Conservation (phyloP, 2,888 invertebrate genomes). For the Hydroisotoma schaefferi region DNA sequence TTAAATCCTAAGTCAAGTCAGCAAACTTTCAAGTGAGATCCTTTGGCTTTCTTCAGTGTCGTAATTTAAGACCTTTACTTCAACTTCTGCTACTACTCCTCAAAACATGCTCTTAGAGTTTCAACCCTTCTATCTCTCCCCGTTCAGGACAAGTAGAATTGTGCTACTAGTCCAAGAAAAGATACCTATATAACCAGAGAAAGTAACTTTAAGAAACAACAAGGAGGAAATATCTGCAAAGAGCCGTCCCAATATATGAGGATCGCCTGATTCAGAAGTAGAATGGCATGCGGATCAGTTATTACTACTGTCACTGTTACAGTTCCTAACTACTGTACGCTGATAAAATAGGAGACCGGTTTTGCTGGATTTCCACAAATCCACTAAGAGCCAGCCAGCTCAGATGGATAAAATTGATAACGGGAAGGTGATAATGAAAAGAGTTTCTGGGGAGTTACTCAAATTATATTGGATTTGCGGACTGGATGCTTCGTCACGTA, state of each 20-base stretch:
- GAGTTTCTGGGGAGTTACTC: neutral
- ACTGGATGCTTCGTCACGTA: constrained; percentile 16
- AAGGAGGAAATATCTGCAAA: too few species aligned
- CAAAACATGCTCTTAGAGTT: neutral
- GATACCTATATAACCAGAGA: too few species aligned
- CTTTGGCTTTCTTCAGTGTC: constrained; percentile 16
- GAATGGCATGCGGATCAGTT: too few species aligned
- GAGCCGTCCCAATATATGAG: too few species aligned
- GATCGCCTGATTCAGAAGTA: too few species aligned
- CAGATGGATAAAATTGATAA: constrained; percentile 14
- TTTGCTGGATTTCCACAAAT: neutral
- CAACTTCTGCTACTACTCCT: neutral
- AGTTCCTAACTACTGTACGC: too few species aligned
- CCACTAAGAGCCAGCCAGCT: neutral
- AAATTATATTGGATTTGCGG: constrained; percentile 6
- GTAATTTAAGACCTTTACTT: constrained; percentile 10
- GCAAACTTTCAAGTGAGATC: constrained; percentile 7
- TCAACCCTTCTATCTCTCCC: neutral
- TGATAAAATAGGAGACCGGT: too few species aligned
- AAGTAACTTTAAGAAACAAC: too few species aligned
- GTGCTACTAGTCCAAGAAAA: neutral
- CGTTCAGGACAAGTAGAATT: too few species aligned
- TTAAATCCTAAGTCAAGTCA: constrained; percentile 11
- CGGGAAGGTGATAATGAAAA: constrained; percentile 17
- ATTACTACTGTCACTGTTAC: neutral